Base-by-base conservation (phyloP, 1,140 invertebrate genomes). In the Euwallacea fornicatus region DNA sequence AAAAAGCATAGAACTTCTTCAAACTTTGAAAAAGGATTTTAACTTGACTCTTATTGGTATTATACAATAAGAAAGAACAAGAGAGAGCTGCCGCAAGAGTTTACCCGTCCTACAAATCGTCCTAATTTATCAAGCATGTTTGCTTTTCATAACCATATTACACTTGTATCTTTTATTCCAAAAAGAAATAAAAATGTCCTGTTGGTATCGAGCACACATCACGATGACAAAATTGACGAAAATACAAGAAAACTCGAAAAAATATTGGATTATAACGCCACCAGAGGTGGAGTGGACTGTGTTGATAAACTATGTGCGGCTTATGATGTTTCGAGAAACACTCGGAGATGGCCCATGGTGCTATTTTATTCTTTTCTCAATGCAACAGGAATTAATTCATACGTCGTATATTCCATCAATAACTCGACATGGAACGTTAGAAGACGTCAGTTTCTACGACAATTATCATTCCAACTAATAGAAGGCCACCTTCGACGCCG, bases 61-160 rank as follows among this genome's bases (percentile, higher is more conserved):
- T n/a, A n/a, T n/a, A 81, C 77, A 8, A 59, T 78, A 41, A 76
- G 69, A 71, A 76, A 75, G 70, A 78, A 77, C 66, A 81, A 78
- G 76, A n/a, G 44, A 42, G 53, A 75, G 61, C 43, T 74, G 2
- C 70, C 69, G 10, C 21, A 55, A 55, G 33, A 68, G 33, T 69
- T 73, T 53, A 42, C n/a, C 8, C 50, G 3, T 44, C 13, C 53
- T 8, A 56, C 1, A 15, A 53, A 11, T 16, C 65, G 41, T 47
- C 16, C 8, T 8, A 7, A 16, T 13, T 8, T 21, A 8, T 21
- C 59, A 15, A 33, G 53, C 11, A 59, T 72, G 15, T 75, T 73
- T 68, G 71, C 42, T 11, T 76, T 72, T 67, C 8, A 53, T 41
- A 43, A 73, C 15, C 50, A 72, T 16, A 21, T 59, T 44, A 73